phyloP scores from a whole-genome alignment of 2,888 invertebrate species.

The Scaptodrosophila latifasciaeformis region DNA sequence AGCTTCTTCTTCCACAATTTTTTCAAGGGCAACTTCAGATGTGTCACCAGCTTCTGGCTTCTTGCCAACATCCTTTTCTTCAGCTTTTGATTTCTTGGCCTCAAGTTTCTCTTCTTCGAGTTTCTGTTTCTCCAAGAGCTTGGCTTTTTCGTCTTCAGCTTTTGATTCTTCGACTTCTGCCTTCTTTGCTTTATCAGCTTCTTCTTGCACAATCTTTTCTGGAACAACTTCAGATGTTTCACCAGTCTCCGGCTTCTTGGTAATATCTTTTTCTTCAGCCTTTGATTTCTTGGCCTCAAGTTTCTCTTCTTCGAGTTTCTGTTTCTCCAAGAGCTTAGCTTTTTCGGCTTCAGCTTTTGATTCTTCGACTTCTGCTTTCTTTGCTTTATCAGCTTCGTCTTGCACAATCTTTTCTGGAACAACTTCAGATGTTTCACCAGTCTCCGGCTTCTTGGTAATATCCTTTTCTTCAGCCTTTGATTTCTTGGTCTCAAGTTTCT shows the following conservation, averaged over 20 bases:
- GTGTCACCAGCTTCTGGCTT: too few relatives aligned
- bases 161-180: neutral
- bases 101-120: constrained; percentile 25
- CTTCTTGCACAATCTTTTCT: constrained; percentile 6
- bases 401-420: constrained; percentile 39
- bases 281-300: neutral
- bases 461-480: constrained; percentile 3
- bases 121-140: constrained; percentile 1
- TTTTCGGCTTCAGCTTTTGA: constrained; percentile 8
- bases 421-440: constrained; percentile 14
- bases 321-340: neutral
- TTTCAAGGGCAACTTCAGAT: neutral
- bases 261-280: neutral
- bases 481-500: constrained; percentile 3
- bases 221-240: constrained; percentile 10
- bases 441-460: neutral
- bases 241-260: neutral
- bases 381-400: constrained; percentile 1
- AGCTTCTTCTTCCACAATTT: constrained; percentile 24
- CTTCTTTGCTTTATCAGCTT: constrained; percentile 19
- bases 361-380: constrained; percentile 4
- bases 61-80: constrained; percentile 39
- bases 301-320: constrained; percentile 1
- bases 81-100: constrained; percentile 26
- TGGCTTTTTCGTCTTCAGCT: neutral